Conservation (phyloP, 2,113 vertebrate genomes). For the Bucco capensis region DNA sequence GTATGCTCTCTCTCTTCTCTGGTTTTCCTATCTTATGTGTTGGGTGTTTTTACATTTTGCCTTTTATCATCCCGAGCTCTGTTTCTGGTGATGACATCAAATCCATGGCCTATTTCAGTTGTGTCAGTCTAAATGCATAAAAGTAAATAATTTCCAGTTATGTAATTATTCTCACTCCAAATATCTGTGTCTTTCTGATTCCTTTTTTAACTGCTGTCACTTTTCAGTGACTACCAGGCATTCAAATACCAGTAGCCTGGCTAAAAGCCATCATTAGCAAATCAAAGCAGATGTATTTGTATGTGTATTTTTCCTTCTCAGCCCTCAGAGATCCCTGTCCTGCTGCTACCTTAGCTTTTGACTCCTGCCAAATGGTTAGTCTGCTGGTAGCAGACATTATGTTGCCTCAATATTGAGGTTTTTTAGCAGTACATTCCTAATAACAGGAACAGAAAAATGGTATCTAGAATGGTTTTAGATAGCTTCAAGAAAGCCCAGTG, state of each 20-base stretch:
- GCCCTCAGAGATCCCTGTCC: not conserved
- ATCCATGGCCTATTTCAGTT: not conserved
- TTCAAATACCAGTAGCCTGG: not conserved
- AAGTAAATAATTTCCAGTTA: slow-evolving; percentile 52
- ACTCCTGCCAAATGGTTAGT: not conserved
- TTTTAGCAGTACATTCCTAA: not conserved
- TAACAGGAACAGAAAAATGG: not conserved
- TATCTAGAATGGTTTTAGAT: not conserved
- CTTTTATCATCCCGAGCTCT: not conserved
- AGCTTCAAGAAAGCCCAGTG: not conserved
- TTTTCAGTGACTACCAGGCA: slow-evolving; percentile 23
- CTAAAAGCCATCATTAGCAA: slow-evolving; percentile 37
- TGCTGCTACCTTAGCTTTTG: not conserved
- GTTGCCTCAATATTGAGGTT: not conserved
- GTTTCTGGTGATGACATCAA: not conserved
- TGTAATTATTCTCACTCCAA: slow-evolving; percentile 26
- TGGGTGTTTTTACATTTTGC: not conserved
- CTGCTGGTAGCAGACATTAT: not conserved
- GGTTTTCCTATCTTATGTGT: not conserved
- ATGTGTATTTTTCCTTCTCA: not conserved
- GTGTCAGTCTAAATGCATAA: slow-evolving; percentile 11
- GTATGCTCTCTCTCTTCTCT: not conserved
- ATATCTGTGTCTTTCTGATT: slow-evolving; percentile 8
- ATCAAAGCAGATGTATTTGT: slow-evolving; percentile 38
- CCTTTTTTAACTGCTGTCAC: slow-evolving; percentile 5